Percentiles rank a stretch among this genome's conserved stretches.
Evolutionary conservation across 2,113 vertebrate genomes (phyloP).

Genomic region (Sorex fumeus): DNA sequence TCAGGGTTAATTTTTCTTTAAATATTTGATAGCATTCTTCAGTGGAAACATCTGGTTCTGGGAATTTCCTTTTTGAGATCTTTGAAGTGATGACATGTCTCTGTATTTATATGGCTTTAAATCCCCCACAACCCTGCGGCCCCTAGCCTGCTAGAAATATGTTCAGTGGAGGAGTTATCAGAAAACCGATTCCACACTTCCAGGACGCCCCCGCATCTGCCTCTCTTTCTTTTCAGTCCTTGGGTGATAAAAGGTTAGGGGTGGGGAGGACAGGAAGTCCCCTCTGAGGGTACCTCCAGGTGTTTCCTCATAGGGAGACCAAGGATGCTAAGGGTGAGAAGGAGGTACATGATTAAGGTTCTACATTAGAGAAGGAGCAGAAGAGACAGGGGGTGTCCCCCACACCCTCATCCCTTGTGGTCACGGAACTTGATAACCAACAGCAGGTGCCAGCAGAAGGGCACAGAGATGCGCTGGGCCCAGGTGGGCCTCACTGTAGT

Average conservation of each 20-base stretch:
- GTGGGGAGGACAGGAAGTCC: neutral
- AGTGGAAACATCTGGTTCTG: neutral
- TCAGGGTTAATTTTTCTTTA: constrained; percentile 22
- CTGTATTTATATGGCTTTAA: constrained; percentile 27
- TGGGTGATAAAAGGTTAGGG: constrained; percentile 4
- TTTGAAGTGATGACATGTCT: constrained; percentile 33
- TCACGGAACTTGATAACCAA: neutral
- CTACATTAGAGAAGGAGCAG: neutral
- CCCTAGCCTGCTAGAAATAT: neutral
- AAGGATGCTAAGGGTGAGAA: neutral
- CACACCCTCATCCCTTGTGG: neutral
- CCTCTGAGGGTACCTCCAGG: constrained; percentile 17
- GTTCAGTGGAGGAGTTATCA: constrained; percentile 18
- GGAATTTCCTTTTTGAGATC: constrained; percentile 26
- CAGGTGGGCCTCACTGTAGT: neutral
- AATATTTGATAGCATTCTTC: constrained; percentile 40
- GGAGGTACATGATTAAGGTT: neutral
- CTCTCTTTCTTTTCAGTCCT: constrained; percentile 35
- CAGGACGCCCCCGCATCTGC: neutral
- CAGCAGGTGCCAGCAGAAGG: constrained; percentile 48
- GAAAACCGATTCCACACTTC: neutral
- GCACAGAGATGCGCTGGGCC: neutral
- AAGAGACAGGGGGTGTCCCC: neutral
- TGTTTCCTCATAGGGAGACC: constrained; percentile 22
- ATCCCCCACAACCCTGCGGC: neutral